Base-by-base conservation (phyloP, 2,797 vertebrate species). In the Myotis daubentonii region DNA sequence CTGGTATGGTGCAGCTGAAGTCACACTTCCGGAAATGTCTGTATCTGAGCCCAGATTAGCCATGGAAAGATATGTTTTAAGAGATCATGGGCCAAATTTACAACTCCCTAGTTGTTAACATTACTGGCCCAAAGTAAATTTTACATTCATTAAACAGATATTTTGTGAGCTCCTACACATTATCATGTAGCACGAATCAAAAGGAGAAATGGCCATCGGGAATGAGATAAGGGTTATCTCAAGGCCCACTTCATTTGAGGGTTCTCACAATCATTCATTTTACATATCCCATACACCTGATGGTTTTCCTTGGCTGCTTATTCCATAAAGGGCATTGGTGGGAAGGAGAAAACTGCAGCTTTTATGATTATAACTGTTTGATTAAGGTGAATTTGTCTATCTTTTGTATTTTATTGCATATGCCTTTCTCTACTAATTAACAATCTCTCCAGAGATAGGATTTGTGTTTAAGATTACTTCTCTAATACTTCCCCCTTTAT, bases 361-460 rank as follows among this genome's bases (percentile, higher is more conserved):
- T 92, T 55, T 72, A 44, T 92, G 8, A 36, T 51, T 41, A n/a
- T 78, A 62, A 85, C 12, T 53, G 33, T 51, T 55, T 93, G 8
- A 88, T 95, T 86, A 83, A 96, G 36, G 70, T 92, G 25, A 28
- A 57, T 66, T 76, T 78, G 49, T 88, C 22, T 94, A n/a, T 22
- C 8, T 82, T 95, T 84, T 57, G 17, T 88, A 12, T 11, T 75
- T 72, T n/a, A 55, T 23, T 53, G 7, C 15, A 62, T 65, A 49
- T 81, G 38, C 91, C 38, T 47, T 86, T 86, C 23, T 85, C 28
- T 83, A 62, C 25, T 94, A 80, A 62, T 65, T 89, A 94, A 90
- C 49, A 78, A 2, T 89, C 22, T 88, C 53, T 53, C 23, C 79
- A 86, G 44, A 87, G 15, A 70, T 9, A 87, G 12, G 38, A 66